Evolutionary conservation across 1,140 invertebrate genomes (phyloP), one percentile per base, ranked within the genome.

Genomic region (Lucilia sericata): DNA sequence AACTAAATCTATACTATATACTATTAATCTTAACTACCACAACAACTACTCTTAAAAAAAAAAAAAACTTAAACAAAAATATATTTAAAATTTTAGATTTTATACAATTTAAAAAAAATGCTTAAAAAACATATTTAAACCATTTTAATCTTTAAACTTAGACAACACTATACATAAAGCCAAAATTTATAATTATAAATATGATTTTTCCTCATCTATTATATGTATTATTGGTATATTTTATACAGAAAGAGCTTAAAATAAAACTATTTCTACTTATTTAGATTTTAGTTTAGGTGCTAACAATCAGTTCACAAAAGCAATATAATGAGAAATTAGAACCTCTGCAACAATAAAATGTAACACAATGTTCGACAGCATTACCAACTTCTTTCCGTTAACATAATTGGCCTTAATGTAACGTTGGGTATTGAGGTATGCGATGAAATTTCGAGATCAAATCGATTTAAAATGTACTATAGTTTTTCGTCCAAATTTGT

Each of bases 71-170:
- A 42, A 42, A 78, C 30, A 84, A 78, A 34, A 14, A 17, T 34
- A 84, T 42, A 84, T 25, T 78, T 80, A 81, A 49, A 60, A 80
- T 60, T 74, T 74, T 83, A 83, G 70, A 74, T 83, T 74, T 74
- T 74, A 75, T 75, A 76, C 14, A 30, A 83, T 83, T 76, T 76
- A 83, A 76, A 83, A 76, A 83, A 51, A 30, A 49, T 21, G 47
- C 70, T 82, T n/a, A n/a, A n/a, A n/a, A n/a, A n/a, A n/a, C n/a
- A n/a, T n/a, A n/a, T n/a, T 74, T 83, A 55, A 70, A 21, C 7
- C 65, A 19, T 70, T 70, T 21, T 70, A 70, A 70, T 60, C 65
- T 10, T 70, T 30, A 30, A 70, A 70, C 65, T 70, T 70, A 70
- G 5, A 42, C 42, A 10, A 42, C 5, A 42, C 42, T 21, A 70